Conservation (phyloP, 2,888 invertebrate genomes). For the Acleris literana region DNA sequence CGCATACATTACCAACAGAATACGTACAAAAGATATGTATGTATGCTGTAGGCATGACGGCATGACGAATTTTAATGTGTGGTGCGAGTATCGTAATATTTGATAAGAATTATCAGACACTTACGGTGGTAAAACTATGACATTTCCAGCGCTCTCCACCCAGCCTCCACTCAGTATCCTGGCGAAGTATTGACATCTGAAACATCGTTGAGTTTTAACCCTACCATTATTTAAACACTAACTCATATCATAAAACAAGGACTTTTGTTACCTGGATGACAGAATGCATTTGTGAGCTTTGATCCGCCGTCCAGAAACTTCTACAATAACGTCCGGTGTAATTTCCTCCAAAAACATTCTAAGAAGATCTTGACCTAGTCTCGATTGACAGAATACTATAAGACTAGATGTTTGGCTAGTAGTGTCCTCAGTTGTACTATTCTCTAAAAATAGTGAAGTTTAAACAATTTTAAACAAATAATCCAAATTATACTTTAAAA, state of each 20-base stretch:
- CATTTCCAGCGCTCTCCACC: slow-evolving; percentile 90
- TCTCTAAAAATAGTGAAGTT: slow-evolving; percentile 53
- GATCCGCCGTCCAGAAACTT: slow-evolving; percentile 91
- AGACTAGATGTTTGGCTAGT: slow-evolving; percentile 67
- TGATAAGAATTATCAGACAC: slow-evolving; percentile 41
- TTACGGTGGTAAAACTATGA: slow-evolving; percentile 93
- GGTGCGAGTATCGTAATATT: not conserved
- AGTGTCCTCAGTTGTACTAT: slow-evolving; percentile 68
- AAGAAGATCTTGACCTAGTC: slow-evolving; percentile 93
- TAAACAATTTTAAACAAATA: too few relatives aligned
- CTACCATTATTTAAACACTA: not conserved
- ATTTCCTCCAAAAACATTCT: slow-evolving; percentile 96
- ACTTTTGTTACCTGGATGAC: slow-evolving; percentile 84
- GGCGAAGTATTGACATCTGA: slow-evolving; percentile 95
- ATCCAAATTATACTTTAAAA: too few relatives aligned
- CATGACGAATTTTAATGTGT: too few relatives aligned
- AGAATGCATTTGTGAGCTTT: slow-evolving; percentile 96
- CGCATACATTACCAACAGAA: too few relatives aligned
- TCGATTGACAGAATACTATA: slow-evolving; percentile 77
- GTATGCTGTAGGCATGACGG: too few relatives aligned
- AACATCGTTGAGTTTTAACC: slow-evolving; percentile 37
- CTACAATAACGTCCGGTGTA: slow-evolving; percentile 93
- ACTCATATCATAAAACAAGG: not conserved
- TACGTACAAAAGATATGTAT: too few relatives aligned
- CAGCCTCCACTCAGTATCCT: slow-evolving; percentile 94